A percentile compares a stretch with the other conserved stretches of the same genome.
These are phyloP conservation scores for Bettongia penicillata DNA, from an alignment of 2,113 vertebrate genomes.

Conservation along the genomic window DNA sequence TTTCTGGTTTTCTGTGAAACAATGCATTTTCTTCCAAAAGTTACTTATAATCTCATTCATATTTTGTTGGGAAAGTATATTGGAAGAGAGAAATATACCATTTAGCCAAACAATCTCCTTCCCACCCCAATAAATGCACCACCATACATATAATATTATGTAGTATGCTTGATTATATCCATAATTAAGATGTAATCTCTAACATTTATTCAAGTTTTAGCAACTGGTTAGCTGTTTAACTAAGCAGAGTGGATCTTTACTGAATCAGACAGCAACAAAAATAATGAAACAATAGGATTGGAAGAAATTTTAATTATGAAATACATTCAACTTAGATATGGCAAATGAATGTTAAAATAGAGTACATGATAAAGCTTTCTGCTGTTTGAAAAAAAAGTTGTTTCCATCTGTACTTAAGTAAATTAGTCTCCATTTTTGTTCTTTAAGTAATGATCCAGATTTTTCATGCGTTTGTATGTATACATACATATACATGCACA, in stretches of 20 bases:
- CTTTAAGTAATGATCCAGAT: not conserved
- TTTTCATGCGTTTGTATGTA: not conserved
- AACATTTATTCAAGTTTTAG: constrained; percentile 48
- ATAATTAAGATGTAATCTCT: constrained; percentile 47
- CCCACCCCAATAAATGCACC: not conserved
- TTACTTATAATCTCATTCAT: constrained; percentile 3
- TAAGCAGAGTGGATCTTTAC: constrained; percentile 38
- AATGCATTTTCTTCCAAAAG: not conserved
- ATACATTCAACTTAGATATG: not conserved
- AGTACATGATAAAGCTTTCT: not conserved
- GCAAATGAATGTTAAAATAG: constrained; percentile 2
- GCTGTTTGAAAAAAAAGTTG: not conserved
- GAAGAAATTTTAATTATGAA: constrained; percentile 46
- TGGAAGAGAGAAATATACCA: not conserved
- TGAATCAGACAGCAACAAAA: not conserved
- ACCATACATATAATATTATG: not conserved
- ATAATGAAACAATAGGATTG: constrained; percentile 33
- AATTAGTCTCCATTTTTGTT: constrained; percentile 22
- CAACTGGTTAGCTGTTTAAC: constrained; percentile 56
- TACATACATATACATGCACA: not conserved
- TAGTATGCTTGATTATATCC: constrained; percentile 35
- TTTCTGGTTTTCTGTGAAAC: not conserved
- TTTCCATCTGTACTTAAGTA: not conserved
- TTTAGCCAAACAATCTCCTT: constrained; percentile 30
- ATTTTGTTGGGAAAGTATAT: not conserved